Conservation (phyloP, 2,888 invertebrate genomes). For the Coenonympha arcania region DNA sequence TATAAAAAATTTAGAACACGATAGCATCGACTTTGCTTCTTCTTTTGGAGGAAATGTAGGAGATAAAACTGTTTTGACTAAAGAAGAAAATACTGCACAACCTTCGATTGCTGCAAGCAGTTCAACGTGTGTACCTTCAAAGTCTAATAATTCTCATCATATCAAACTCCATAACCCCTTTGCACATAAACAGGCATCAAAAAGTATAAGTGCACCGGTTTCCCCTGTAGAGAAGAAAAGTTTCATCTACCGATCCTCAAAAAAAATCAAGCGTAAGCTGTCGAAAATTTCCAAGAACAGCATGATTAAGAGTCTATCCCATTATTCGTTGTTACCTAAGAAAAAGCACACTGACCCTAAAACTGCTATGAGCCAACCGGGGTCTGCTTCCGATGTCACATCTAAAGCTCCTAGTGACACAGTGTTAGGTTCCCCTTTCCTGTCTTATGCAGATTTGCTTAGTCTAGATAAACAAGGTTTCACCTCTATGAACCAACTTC, state of each 20-base stretch:
- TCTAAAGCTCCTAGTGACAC: conserved; percentile 64
- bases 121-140: conserved; percentile 47
- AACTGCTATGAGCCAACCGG: conserved; percentile 52
- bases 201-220: conserved; percentile 63
- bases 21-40: conserved; percentile 1
- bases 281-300: conserved; percentile 60
- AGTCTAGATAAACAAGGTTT: conserved; percentile 50
- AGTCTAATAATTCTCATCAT: conserved; percentile 44
- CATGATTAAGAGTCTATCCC: conserved; percentile 68
- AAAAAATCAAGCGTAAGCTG: conserved; percentile 55
- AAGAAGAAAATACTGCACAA: conserved; percentile 7
- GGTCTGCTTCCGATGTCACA: conserved; percentile 56
- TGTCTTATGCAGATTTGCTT: conserved; percentile 63
- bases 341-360: conserved; percentile 50
- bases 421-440: conserved; percentile 71
- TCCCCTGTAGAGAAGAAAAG: conserved; percentile 61
- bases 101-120: conserved; percentile 22
- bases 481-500: conserved; percentile 42
- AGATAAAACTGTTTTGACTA: conserved; percentile 2
- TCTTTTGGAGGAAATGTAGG: conserved; percentile 11
- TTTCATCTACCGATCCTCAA: conserved; percentile 64
- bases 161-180: conserved; percentile 66
- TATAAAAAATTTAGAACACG: conserved; percentile 9
- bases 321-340: conserved; percentile 59
- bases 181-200: conserved; percentile 53